Evolutionary conservation across 2,113 vertebrate genomes (phyloP), one percentile per base, ranked within the genome.

Genomic region (Oreochromis niloticus): DNA sequence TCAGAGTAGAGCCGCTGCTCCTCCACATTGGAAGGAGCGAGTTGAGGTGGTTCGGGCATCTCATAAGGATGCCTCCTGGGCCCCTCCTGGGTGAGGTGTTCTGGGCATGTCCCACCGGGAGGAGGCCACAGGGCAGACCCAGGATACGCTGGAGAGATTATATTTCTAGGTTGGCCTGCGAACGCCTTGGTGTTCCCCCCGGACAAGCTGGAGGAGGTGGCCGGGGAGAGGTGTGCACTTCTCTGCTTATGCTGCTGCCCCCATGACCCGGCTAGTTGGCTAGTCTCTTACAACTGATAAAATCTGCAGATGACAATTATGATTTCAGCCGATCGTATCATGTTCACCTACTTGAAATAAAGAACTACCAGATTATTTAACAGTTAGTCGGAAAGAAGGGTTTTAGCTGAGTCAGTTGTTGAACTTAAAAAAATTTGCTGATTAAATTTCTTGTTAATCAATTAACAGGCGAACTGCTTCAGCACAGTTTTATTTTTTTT

Each of bases 31-130:
- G 5, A 61, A 19, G 16, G 1, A 34, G 30, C 16, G 9, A 63
- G 59, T 1, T 63, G 30, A 19, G 30, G 30, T 63, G 59, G 16
- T 63, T 63, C 9, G 4, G 16, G 6, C 16, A 19, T 63, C 16
- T 63, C 16, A 63, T 19, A 34, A 34, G 30, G 30, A 0, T 0
- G 9, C 30, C 30, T 34, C 16, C 57, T 61, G 14, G 57, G 16
- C 1, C 1, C 27, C 30, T 61, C 59, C 59, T 63, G 16, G 30
- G 16, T 1, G 59, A 36, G 3, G 9, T 63, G 16, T 36, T 63
- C 4, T 7, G 32, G 9, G 32, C 59, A 63, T 36, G 59, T 63
- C 32, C 17, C 59, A 36, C 32, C 17, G 11, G 9, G 6, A 36
- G 59, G 59, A 34, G 7, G 32, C 6, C 59, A 32, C 17, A 1